These are phyloP conservation scores for Microcebus jonahi DNA, from an alignment of 2,113 vertebrate species.

Conservation along the genomic window DNA sequence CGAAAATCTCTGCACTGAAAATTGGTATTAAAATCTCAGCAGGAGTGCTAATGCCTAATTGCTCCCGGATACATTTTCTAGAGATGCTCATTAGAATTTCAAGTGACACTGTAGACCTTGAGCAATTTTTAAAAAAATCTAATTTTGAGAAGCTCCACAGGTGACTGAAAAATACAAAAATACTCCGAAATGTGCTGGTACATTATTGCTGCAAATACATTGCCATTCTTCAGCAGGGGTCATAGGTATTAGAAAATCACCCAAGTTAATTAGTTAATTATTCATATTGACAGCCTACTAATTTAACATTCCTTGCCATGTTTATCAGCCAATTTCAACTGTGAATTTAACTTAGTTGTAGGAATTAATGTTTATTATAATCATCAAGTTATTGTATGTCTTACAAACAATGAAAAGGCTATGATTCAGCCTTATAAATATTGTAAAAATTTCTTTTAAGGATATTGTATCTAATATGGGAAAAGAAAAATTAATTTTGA, in stretches of 20 bases:
- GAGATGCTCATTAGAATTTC: background rate
- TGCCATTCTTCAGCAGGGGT: background rate
- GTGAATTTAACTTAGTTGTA: background rate
- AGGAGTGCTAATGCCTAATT: background rate
- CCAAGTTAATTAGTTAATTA: background rate
- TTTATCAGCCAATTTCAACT: background rate
- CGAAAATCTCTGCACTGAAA: background rate
- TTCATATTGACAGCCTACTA: background rate
- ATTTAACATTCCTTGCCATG: background rate
- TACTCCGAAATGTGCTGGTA: background rate
- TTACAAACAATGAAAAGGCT: background rate
- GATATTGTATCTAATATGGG: background rate
- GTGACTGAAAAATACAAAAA: background rate
- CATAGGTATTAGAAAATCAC: background rate
- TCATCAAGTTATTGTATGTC: background rate
- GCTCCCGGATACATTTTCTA: background rate
- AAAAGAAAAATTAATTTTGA: conserved; percentile 10
- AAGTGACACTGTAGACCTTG: background rate
- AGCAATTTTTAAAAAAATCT: background rate
- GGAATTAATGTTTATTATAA: background rate
- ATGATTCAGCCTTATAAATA: background rate
- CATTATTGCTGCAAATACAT: background rate
- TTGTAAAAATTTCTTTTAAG: background rate
- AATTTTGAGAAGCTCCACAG: conserved; percentile 8
- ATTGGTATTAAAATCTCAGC: background rate